phyloP scores from a whole-genome alignment of 2,797 vertebrate genomes.

The Percopsis omiscomaycus region DNA sequence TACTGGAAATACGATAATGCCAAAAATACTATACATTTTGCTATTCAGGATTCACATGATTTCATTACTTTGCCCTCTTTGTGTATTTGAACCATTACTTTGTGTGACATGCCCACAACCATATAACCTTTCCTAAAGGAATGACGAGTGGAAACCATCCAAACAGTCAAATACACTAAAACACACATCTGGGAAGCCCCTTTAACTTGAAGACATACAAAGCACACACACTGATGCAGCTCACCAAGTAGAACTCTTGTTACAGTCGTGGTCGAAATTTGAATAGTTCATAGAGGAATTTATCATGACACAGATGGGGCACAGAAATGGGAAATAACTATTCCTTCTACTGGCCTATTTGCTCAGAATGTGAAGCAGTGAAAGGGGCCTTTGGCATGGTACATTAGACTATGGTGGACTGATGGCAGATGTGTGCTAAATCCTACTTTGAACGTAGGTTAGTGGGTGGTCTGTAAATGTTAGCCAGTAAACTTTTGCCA shows the following conservation, averaged over 20 bases:
- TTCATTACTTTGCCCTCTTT: conserved; percentile 10
- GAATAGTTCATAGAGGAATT: conserved; percentile 23
- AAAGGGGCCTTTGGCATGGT: too few relatives aligned
- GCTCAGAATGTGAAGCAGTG: neutral
- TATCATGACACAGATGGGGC: conserved; percentile 34
- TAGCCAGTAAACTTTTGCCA: neutral
- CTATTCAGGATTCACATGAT: too few relatives aligned
- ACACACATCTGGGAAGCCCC: conserved; percentile 32
- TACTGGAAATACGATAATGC: neutral
- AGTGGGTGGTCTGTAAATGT: neutral
- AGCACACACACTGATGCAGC: conserved; percentile 33
- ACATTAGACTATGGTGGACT: neutral
- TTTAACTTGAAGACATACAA: conserved; percentile 44
- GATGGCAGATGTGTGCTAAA: conserved; percentile 5
- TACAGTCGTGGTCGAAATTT: conserved; percentile 39
- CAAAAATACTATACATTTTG: neutral
- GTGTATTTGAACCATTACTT: conserved; percentile 29
- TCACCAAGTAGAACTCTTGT: conserved; percentile 27
- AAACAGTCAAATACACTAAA: conserved; percentile 26
- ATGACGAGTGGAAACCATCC: conserved; percentile 42
- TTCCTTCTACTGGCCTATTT: conserved; percentile 1
- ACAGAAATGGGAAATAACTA: neutral
- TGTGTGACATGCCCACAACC: conserved; percentile 25
- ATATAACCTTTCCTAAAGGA: conserved; percentile 40
- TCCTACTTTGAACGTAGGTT: neutral